Conservation (phyloP, 2,888 invertebrate species). For the Andrena haemorrhoa region DNA sequence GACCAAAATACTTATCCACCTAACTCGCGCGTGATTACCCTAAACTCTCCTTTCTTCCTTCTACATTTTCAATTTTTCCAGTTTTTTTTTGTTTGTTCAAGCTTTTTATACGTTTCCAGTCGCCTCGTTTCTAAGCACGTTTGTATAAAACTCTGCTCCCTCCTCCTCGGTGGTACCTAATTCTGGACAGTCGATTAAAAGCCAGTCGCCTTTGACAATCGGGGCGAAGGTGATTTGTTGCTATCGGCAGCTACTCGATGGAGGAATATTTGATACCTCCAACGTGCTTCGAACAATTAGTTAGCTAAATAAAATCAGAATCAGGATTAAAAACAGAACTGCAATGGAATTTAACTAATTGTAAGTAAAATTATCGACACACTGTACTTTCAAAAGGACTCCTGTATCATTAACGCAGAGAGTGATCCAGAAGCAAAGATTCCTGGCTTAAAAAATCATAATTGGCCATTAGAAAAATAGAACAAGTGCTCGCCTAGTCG, state of each 20-base stretch:
- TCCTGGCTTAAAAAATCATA: slow-evolving; percentile 12
- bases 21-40: slow-evolving; percentile 47
- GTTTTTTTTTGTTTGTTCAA: slow-evolving; percentile 35
- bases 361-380: background rate
- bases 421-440: slow-evolving; percentile 22
- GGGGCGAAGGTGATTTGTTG: background rate
- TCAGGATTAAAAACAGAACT: background rate
- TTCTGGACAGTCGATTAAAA: slow-evolving; percentile 1
- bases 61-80: slow-evolving; percentile 17
- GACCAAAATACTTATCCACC: slow-evolving; percentile 70
- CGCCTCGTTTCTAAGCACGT: background rate
- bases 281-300: background rate
- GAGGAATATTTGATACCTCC: too few relatives aligned
- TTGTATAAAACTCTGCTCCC: slow-evolving; percentile 30
- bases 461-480: slow-evolving; percentile 41
- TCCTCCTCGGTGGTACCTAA: background rate
- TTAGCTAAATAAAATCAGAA: background rate
- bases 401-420: background rate
- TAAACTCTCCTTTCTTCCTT: slow-evolving; percentile 13
- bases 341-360: background rate
- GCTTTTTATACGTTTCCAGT: background rate
- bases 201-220: background rate
- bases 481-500: slow-evolving; percentile 16
- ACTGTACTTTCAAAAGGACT: background rate
- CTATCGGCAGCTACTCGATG: background rate